Evolutionary conservation across 2,888 invertebrate species (phyloP), one percentile per base, ranked within the genome.

Genomic region (Dryobotodes eremita): DNA sequence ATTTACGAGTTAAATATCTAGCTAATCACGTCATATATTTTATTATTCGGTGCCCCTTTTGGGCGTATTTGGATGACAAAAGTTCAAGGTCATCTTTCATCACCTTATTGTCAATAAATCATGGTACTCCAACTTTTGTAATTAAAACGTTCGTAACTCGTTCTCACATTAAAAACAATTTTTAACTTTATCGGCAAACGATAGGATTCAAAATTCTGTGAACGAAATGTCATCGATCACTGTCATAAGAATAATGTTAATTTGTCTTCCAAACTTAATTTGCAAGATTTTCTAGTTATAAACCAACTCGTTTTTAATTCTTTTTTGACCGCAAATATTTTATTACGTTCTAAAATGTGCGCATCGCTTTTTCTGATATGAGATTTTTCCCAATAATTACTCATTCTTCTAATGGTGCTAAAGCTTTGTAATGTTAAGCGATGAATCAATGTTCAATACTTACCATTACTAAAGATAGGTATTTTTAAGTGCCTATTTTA

Each of bases 41-140:
- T 68, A 68, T 64, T 79, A 77, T 61, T 50, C 36, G 71, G 77
- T 61, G 82, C 80, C 84, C 66, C 70, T 73, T 74, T 64, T 78
- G 48, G 65, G 66, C 72, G 50, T 80, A 36, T 59, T 65, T 55
- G 77, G 70, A 80, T 82, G 80, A 79, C 77, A 83, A 83, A 87
- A 84, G 84, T 84, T 88, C 84, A 88, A 83, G 87, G 88, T 65
- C 75, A 80, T 71, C 53, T 79, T 69, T 71, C 69, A 75, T 81
- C 62, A 82, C 31, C 17, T 48, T 70, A 79, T n/a, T 77, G 77
- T 71, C 79, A 83, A 86, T 88, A 83, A 82, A 86, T 87, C 81
- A 78, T 66, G 77, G 71, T 71, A 57, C 23, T 48, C 59, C 10
- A 0, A 3, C 42, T 69, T 77, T 59, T 69, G 36, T 80, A 65